A percentile compares a stretch with the other conserved stretches of the same genome.
Conservation (phyloP, 2,888 invertebrate genomes). For the Phoenoteleia sp. region DNA sequence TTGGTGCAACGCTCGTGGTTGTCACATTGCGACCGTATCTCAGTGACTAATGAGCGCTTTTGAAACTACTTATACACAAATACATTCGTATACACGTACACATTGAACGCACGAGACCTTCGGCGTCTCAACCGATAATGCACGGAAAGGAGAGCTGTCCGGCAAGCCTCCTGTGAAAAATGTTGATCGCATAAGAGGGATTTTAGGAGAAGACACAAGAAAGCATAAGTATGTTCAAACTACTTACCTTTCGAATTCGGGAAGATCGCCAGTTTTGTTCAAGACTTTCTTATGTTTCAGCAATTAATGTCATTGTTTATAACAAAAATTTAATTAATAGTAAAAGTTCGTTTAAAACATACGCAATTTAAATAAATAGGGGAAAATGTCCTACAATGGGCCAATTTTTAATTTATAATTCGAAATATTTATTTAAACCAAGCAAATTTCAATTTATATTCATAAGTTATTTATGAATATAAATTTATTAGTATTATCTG, state of each 20-base stretch:
- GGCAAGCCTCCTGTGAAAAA: slow-evolving; percentile 55
- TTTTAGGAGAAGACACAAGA: slow-evolving; percentile 46
- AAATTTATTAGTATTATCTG: no score
- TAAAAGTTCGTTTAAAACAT: no score
- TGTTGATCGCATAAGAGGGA: slow-evolving; percentile 56
- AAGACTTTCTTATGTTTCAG: neutral
- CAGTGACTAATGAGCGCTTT: slow-evolving; percentile 84
- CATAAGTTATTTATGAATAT: no score
- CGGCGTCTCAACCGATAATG: slow-evolving; percentile 55
- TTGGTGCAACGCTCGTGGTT: slow-evolving; percentile 79
- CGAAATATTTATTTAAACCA: no score
- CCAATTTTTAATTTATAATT: no score
- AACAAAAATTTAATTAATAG: no score
- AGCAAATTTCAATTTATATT: no score
- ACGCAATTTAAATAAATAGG: no score
- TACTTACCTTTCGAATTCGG: slow-evolving; percentile 46
- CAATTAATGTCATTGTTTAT: no score
- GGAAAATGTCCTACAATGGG: no score
- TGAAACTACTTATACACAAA: slow-evolving; percentile 77
- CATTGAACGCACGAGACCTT: slow-evolving; percentile 43
- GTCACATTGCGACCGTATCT: slow-evolving; percentile 83
- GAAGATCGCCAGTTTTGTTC: slow-evolving; percentile 30
- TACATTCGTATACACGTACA: slow-evolving; percentile 50
- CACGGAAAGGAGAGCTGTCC: slow-evolving; percentile 57
- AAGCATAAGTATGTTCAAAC: slow-evolving; percentile 54